Evolutionary conservation across 37 sponge, comb jelly and placozoan species (phyloP), one percentile per base, ranked within the genome.

Genomic region (Tethya wilhelma): DNA sequence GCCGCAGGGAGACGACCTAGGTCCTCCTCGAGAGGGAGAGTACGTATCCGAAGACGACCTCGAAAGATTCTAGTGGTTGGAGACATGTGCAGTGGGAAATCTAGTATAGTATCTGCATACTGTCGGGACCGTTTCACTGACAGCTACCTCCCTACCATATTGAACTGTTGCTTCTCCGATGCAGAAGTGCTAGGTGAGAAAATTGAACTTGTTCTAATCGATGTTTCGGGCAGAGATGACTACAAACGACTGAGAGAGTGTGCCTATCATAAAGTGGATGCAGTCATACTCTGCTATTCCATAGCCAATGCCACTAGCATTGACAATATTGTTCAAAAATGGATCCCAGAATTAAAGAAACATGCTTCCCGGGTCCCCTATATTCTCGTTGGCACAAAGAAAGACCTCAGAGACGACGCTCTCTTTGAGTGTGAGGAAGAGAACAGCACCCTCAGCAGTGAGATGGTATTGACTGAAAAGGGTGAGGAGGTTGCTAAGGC

Each of bases 51-150:
- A 3, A 74, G 75, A 0, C 20, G 86, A 45, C 76, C 84, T 26
- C 42, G 86, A 26, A 86, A 86, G 57, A 79, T 86, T 41, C 69
- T 86, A 3, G 65, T 86, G 29, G 40, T 86, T 8, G 86, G 86
- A 2, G 86, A 86, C 23, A 86, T 86, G 86, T 71, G 38, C 36
- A 64, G 74, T 56, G 86, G 86, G 1, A 86, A 86, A 56, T 64
- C 73, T 4, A 43, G 56, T 26, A 44, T 86, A 11, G 71, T 86
- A 38, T 86, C 79, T 38, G 79, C 79, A 2, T 86, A 86, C 59
- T 79, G 79, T 25, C 42, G 38, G 20, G 86, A 86, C 57, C 37
- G 46, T 32, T 86, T 86, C 79, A 38, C 45, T 0, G 74, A 78
- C 22, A 23, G 0, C 19, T 86, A 86, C 40, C 30, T 42, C 12